Evolutionary conservation across 2,888 invertebrate genomes (phyloP), one percentile per base, ranked within the genome.

Genomic region (Calephelis perditalis): DNA sequence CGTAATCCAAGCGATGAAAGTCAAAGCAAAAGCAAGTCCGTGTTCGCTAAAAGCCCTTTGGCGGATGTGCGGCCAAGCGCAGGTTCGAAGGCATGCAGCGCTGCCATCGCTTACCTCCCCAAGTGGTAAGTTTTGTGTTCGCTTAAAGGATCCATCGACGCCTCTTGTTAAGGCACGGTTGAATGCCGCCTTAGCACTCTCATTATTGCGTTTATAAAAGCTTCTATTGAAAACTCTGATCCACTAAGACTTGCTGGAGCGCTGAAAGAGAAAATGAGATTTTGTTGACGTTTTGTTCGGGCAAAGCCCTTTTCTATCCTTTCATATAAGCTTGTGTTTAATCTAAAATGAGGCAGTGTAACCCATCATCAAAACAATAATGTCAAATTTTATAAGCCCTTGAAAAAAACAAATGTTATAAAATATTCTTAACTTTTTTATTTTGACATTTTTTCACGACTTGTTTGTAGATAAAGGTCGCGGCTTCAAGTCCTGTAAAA

Each of bases 171-270:
- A 78, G 72, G 78, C 75, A 76, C 79, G 83, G 77, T 71, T 90
- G 84, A 89, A 89, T 88, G 81, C 85, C 82, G 82, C 83, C 82
- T 86, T 84, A 81, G 81, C 81, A 84, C 85, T 88, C 88, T 88
- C 87, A 87, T 90, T 90, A 90, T 89, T 88, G 87, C 88, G 87
- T 88, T 88, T 88, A 89, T 89, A 88, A 89, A 89, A 79, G 86
- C 86, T 76, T 73, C 84, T 78, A 87, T 88, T 87, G 79, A 88
- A 79, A 77, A 76, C 73, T 77, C 75, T 82, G 86, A 86, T 87
- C 86, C 84, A 86, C 86, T 84, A 87, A 87, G 84, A 81, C 81
- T 76, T 77, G 81, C 82, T 79, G 73, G 72, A 79, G 76, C 76
- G 75, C 78, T 87, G 86, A 87, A 88, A 90, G 84, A 84, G 84